phyloP scores from a whole-genome alignment of 2,888 invertebrate genomes.

The Chydorus sphaericus region DNA sequence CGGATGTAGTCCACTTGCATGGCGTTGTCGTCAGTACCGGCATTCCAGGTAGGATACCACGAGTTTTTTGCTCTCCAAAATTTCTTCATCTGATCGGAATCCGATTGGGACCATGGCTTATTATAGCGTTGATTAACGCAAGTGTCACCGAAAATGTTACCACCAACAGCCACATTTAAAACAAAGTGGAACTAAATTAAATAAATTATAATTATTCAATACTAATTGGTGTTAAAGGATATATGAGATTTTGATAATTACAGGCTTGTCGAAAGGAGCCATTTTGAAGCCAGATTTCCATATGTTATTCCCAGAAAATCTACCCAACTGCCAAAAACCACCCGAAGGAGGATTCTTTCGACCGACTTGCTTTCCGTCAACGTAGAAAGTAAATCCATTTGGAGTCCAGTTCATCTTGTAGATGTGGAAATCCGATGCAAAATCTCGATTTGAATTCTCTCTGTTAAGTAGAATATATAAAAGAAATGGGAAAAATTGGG shows the following conservation, averaged over 20 bases:
- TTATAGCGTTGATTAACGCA: conserved; percentile 17
- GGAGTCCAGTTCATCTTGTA: conserved; percentile 26
- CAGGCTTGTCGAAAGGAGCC: conserved; percentile 16
- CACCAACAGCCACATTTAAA: conserved; percentile 30
- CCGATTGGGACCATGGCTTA: conserved; percentile 20
- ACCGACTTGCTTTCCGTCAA: conserved; percentile 9
- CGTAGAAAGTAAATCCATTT: conserved; percentile 6
- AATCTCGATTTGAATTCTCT: too few species aligned
- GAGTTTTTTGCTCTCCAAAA: conserved; percentile 11
- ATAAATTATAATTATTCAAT: not conserved
- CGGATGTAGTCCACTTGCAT: conserved; percentile 16
- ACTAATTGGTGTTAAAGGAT: too few species aligned
- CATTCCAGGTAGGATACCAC: conserved; percentile 15
- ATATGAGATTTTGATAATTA: too few species aligned
- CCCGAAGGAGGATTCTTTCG: conserved; percentile 12
- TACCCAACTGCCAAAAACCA: conserved; percentile 15
- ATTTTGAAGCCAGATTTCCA: conserved; percentile 13
- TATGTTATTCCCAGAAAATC: conserved; percentile 11
- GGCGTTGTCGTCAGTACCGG: conserved; percentile 10
- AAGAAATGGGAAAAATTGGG: too few species aligned
- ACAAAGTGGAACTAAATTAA: conserved; percentile 27
- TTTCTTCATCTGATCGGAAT: conserved; percentile 10
- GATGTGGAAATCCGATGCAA: conserved; percentile 23
- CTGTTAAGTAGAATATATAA: too few species aligned
- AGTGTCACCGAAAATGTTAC: conserved; percentile 25